phyloP scores from a whole-genome alignment of 1,140 invertebrate species.

The Helicoverpa armigera region DNA sequence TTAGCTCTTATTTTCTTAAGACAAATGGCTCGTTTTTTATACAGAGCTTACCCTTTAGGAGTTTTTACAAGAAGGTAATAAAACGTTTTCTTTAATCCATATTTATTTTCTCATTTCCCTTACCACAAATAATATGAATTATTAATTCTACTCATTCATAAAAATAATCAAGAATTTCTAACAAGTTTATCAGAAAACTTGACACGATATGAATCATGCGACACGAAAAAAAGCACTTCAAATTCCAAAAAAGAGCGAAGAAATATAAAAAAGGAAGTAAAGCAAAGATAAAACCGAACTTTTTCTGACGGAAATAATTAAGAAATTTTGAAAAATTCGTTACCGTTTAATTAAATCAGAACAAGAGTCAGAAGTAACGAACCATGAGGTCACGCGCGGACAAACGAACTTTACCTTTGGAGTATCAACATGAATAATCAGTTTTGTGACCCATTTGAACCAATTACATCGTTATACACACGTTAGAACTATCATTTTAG shows the following conservation, averaged over 20 bases:
- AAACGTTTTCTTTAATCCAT: slow-evolving; percentile 4
- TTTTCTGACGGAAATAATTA: slow-evolving; percentile 76
- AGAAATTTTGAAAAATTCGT: slow-evolving; percentile 65
- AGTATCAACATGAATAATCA: slow-evolving; percentile 28
- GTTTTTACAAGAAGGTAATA: slow-evolving; percentile 33
- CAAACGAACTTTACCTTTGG: slow-evolving; percentile 35
- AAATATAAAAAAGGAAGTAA: background rate
- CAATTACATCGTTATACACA: background rate
- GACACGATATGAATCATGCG: background rate
- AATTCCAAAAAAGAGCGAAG: background rate
- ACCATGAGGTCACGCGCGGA: slow-evolving; percentile 65
- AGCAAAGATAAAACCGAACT: slow-evolving; percentile 27
- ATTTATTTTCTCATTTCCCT: slow-evolving; percentile 8
- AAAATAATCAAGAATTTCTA: background rate
- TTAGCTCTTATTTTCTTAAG: slow-evolving; percentile 30
- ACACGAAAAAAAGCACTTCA: slow-evolving; percentile 6
- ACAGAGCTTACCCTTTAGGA: slow-evolving; percentile 39
- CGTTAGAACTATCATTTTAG: background rate
- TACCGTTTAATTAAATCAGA: slow-evolving; percentile 75
- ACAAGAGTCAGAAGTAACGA: slow-evolving; percentile 66
- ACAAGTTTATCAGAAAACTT: background rate
- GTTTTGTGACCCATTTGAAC: background rate
- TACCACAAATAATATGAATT: background rate
- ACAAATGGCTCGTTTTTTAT: slow-evolving; percentile 26
- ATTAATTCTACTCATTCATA: background rate